Evolutionary conservation across 2,888 invertebrate species (phyloP), one percentile per base, ranked within the genome.

Genomic region (Xanthia icteritia): DNA sequence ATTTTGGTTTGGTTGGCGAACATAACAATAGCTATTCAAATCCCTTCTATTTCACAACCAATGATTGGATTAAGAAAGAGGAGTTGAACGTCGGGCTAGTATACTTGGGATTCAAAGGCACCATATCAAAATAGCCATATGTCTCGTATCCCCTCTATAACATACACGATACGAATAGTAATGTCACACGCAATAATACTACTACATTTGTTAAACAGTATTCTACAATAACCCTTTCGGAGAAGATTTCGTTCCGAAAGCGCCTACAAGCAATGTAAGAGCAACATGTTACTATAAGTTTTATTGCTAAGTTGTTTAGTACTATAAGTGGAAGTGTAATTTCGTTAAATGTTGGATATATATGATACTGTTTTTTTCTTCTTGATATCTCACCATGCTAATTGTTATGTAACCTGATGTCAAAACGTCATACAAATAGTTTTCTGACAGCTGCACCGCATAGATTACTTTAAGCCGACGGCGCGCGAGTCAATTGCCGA

Each of bases 261-360:
- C 79, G 74, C 85, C 84, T 81, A 75, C 71, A 13, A 1, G 17
- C 0, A 65, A 61, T 61, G 27, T n/a, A 4, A 45, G 15, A 83
- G 63, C 79, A 72, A 72, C 4, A 15, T 42, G 58, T 73, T 74
- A 15, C 6, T 48, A 1, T 13, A 48, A 13, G 56, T 39, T 39
- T 23, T 8, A 69, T 68, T 79, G 79, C 86, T 39, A 58, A 15
- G 42, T 17, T 67, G n/a, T 58, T 58, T 56, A 56, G 13, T 13
- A 56, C 31, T 31, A 31, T 31, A 2, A 13, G 13, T 56, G 13
- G 27, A 27, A 58, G 27, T 60, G 31, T 60, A 31, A 60, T 31
- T 73, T 17, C 8, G 8, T 42, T 27, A 13, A 20, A 39, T 36
- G 3, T 31, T 27, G 0, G 27, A 48, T 17, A 1, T 23, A n/a